These are phyloP conservation scores for Acridotheres tristis DNA, from an alignment of 2,797 vertebrate species.

Conservation along the genomic window DNA sequence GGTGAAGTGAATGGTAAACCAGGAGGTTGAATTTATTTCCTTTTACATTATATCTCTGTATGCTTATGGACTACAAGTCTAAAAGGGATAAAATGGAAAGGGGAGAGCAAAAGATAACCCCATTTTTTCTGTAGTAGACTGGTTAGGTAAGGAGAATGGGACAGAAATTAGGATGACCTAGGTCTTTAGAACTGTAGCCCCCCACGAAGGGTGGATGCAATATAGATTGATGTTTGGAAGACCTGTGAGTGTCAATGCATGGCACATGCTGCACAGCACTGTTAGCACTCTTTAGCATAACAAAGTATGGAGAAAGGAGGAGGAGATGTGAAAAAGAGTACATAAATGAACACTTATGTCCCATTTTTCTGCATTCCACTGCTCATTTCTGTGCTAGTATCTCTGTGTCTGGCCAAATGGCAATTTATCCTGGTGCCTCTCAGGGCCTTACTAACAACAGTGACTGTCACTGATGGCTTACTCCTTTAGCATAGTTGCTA, in stretches of 20 bases:
- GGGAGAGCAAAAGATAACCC: neutral
- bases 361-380: neutral
- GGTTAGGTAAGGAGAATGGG: neutral
- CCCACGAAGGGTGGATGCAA: rapidly evolving
- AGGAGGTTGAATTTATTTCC: neutral
- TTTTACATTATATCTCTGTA: neutral
- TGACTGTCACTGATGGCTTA: neutral
- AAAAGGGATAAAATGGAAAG: neutral
- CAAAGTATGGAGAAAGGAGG: neutral
- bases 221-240: neutral
- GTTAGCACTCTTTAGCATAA: neutral
- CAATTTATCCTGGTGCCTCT: neutral
- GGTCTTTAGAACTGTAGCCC: neutral
- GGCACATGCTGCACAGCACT: neutral
- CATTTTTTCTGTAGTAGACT: neutral
- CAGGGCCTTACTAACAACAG: neutral
- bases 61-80: neutral
- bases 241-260: neutral
- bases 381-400: neutral
- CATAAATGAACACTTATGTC: neutral
- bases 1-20: neutral
- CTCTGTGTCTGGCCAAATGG: neutral
- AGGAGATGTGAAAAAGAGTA: neutral
- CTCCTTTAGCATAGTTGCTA: neutral
- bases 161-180: neutral